Percentiles rank a stretch among this genome's conserved stretches.
Conservation (phyloP, 2,888 invertebrate species). For the Chalcosyrphus nemorum region DNA sequence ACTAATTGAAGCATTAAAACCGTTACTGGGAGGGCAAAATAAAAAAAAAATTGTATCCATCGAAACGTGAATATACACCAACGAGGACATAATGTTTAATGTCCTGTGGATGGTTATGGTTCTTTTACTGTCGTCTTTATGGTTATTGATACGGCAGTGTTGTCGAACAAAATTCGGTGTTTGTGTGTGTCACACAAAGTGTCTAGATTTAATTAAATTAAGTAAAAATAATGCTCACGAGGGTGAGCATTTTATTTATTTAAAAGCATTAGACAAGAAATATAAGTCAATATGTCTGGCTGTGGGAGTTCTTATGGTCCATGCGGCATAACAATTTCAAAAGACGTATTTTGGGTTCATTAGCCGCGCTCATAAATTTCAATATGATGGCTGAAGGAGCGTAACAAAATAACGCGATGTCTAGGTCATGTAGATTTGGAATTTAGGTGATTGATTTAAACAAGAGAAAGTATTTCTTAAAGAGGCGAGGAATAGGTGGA, state of each 20-base stretch:
- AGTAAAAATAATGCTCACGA: slow-evolving; percentile 1
- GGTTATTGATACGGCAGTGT: slow-evolving; percentile 35
- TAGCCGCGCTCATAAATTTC: neutral
- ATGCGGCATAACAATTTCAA: neutral
- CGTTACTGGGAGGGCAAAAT: no score
- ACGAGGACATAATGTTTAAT: slow-evolving; percentile 46
- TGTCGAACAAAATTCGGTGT: neutral
- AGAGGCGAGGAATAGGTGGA: no score
- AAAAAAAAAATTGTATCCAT: slow-evolving; percentile 8
- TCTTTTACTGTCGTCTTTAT: slow-evolving; percentile 57
- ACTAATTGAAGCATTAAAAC: slow-evolving; percentile 51
- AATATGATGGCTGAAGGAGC: no score
- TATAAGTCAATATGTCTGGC: neutral
- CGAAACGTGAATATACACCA: slow-evolving; percentile 12
- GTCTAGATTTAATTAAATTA: slow-evolving; percentile 35
- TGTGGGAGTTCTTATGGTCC: neutral
- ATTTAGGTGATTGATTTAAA: no score
- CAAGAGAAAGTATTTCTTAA: no score
- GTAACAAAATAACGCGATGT: no score
- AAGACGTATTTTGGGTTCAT: neutral
- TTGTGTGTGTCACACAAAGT: neutral
- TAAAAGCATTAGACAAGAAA: neutral
- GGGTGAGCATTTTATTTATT: neutral
- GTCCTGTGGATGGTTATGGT: slow-evolving; percentile 44
- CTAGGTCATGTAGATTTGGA: no score